Evolutionary conservation across 2,888 invertebrate species (phyloP), one percentile per base, ranked within the genome.

Genomic region (Meta bourneti): DNA sequence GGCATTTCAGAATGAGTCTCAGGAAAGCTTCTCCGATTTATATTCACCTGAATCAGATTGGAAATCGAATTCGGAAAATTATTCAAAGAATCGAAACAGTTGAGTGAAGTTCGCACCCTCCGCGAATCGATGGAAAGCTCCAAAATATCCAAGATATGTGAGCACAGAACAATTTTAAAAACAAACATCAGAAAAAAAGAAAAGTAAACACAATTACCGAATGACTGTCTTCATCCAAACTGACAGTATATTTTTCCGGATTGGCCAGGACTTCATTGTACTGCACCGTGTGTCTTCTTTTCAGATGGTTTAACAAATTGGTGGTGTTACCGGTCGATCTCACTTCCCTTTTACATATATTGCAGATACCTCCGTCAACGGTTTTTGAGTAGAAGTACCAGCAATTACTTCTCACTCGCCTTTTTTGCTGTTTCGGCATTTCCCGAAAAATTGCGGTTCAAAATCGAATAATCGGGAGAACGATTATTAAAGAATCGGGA

Each of bases 281-380:
- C 61, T 61, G 13, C 11, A 61, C 61, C 5, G 61, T 11, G 72
- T 83, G 83, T n/a, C 9, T 83, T 72, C 83, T 49, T 83, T 71
- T 83, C 83, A 83, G 52, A 20, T 83, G 83, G 72, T 83, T 83
- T 19, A 71, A 7, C 8, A 83, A 52, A 74, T 83, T 83, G 9
- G 83, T 83, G 6, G 83, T 83, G 9, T 71, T 71, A 52, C 83
- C 83, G n/a, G 71, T 71, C 52, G 83, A 71, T 13, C 51, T 20
- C 6, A 83, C 72, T 51, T 72, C 72, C 51, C 72, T 83, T 11
- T 74, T 49, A 20, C 83, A 83, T 11, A 83, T 7, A 20, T 52
- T 74, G 16, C 83, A 83, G 72, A 52, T 19, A 16, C 83, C 83
- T 7, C 83, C 83, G 8, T 51, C 52, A 6, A 19, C 20, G 9